Evolutionary conservation across 2,888 invertebrate species (phyloP).

Genomic region (Teleogryllus oceanicus): DNA sequence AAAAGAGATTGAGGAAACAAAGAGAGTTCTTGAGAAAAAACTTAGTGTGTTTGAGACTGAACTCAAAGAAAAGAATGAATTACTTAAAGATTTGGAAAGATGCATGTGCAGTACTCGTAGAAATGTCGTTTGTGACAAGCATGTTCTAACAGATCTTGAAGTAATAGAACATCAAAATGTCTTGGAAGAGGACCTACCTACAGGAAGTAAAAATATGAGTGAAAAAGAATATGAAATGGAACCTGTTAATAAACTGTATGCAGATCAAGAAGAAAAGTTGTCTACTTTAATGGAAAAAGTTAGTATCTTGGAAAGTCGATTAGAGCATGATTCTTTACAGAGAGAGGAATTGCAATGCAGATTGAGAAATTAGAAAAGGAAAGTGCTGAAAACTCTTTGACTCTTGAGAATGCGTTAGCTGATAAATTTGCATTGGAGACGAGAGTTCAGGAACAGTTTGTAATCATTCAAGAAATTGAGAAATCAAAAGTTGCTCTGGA

Average conservation of each 20-base stretch:
- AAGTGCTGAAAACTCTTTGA: no score
- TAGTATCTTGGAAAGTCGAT: neutral
- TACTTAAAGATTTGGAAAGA: neutral
- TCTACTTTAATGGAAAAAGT: neutral
- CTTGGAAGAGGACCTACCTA: neutral
- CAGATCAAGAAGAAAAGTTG: neutral
- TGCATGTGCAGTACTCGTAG: neutral
- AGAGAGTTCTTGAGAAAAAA: constrained; percentile 29
- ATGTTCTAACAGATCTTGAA: neutral
- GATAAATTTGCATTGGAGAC: no score
- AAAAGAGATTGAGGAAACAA: neutral
- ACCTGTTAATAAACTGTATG: neutral
- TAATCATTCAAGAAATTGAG: no score
- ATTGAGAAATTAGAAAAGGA: no score
- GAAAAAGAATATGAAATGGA: neutral
- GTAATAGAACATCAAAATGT: neutral
- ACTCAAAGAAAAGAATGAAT: neutral
- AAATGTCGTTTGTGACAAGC: neutral
- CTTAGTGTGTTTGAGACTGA: neutral
- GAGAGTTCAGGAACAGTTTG: no score
- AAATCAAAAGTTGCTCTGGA: no score
- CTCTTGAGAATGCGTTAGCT: no score
- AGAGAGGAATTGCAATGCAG: no score
- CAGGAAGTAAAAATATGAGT: neutral
- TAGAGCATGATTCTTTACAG: no score